Percentiles rank a stretch among this genome's conserved stretches.
Evolutionary conservation across 2,113 vertebrate species (phyloP).

Genomic region (Lophius piscatorius): DNA sequence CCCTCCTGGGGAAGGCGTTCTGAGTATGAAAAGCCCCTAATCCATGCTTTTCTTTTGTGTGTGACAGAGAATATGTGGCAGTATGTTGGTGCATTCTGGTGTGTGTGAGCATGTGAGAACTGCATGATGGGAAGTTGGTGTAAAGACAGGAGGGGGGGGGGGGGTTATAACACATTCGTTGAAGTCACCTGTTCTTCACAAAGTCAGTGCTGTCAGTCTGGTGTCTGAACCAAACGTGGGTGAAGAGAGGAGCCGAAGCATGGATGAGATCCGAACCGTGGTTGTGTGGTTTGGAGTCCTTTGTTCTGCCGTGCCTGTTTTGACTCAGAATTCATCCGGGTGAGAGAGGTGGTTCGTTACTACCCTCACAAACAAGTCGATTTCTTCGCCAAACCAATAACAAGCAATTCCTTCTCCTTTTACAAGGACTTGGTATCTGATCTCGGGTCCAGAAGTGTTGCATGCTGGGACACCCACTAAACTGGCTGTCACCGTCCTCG

Average conservation of each 20-base stretch:
- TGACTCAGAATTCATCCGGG: constrained; percentile 28
- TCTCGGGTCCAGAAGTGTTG: constrained; percentile 59
- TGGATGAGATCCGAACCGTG: constrained; percentile 48
- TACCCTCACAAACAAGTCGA: too few species aligned
- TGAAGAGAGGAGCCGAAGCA: constrained; percentile 1
- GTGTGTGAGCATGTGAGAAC: background rate
- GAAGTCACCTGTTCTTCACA: background rate
- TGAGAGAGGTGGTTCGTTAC: constrained; percentile 16
- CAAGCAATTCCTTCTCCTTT: background rate
- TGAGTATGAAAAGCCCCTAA: constrained; percentile 4
- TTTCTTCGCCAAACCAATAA: background rate
- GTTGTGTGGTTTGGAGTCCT: constrained; percentile 39
- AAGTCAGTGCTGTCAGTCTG: constrained; percentile 3
- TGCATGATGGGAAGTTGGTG: background rate
- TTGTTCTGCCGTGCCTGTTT: constrained; percentile 12
- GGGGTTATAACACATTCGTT: constrained; percentile 21
- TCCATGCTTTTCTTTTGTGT: constrained; percentile 17
- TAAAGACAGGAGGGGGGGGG: constrained; percentile 42
- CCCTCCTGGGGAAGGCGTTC: constrained; percentile 43
- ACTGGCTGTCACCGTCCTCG: constrained; percentile 60
- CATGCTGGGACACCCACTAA: constrained; percentile 45
- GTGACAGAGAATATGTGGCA: constrained; percentile 30
- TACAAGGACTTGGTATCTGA: constrained; percentile 49
- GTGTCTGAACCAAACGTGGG: background rate
- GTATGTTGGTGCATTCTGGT: constrained; percentile 2